Base-by-base conservation (phyloP, 2,113 vertebrate species). In the Ciconia stormi region DNA sequence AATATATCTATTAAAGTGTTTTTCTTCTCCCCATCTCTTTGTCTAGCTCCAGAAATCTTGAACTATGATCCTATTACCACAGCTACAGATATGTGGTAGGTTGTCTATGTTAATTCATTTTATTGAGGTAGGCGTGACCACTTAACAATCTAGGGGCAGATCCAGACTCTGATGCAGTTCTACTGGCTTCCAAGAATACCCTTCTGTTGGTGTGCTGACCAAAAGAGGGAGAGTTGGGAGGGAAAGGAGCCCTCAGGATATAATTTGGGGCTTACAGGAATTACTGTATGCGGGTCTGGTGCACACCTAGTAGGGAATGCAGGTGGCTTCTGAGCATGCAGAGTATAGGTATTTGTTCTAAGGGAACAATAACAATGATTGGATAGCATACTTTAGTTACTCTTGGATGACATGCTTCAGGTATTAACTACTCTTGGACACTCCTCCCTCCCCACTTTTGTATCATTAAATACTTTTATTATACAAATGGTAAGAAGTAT, bases 31-130 rank as follows among this genome's bases (percentile, higher is more conserved):
- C 10, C 22, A 5, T 84, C 44, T 90, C 49, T 92, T 90, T 38
- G 29, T 97, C 76, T 95, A 99, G 99, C 99, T 96, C 99, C 99
- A 94, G 99, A 99, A 98, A 98, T 99, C 84, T 98, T 99, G 79
- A 99, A 99, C 91, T 99, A 99, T n/a, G 99, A 99, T 95, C 99
- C 99, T 17, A 99, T 99, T 97, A 99, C 99, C n/a, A 99, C 99
- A 66, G 98, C 99, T n/a, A 98, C 99, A 63, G 99, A 99, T 96
- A 98, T 99, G 87, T 99, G 99, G 99, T 99, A 98, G 98, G 99
- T 96, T 65, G 34, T 73, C 21, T 83, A 5, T 94, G 20, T 80
- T 63, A 55, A 65, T 80, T 80, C 4, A 30, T 88, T 95, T 79
- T 30, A 30, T 14, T 58, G 30, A 42, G 42, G 13, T 78, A 58